phyloP scores from a whole-genome alignment of 2,113 vertebrate genomes.

The Numida meleagris region DNA sequence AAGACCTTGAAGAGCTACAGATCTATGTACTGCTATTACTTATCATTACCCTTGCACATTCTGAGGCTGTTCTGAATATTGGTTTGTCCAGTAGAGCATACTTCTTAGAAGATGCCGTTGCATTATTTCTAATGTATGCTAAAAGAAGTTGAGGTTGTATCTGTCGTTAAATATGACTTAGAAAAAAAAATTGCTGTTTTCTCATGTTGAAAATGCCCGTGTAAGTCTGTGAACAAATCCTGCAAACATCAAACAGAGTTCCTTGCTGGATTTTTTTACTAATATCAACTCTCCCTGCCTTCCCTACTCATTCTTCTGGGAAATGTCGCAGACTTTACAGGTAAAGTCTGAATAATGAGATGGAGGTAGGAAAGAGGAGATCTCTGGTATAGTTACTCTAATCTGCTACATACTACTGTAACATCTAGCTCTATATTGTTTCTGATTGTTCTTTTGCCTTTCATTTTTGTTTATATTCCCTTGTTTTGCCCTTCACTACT shows the following conservation, averaged over 20 bases:
- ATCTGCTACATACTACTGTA: background rate
- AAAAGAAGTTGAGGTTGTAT: background rate
- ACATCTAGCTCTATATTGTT: background rate
- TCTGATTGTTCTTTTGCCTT: background rate
- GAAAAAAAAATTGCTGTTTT: background rate
- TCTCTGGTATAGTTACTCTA: background rate
- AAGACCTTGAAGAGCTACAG: background rate
- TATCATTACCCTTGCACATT: constrained; percentile 46
- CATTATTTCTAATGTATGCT: background rate
- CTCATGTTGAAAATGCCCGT: background rate
- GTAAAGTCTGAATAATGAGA: background rate
- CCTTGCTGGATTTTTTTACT: background rate
- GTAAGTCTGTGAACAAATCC: background rate
- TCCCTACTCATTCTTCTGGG: background rate
- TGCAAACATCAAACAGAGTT: background rate
- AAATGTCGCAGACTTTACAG: background rate
- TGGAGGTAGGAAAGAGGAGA: background rate
- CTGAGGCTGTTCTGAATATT: constrained; percentile 57
- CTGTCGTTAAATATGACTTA: background rate
- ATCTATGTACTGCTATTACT: background rate
- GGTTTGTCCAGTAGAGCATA: constrained; percentile 42
- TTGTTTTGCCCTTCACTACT: background rate
- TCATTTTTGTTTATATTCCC: background rate
- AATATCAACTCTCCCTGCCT: background rate
- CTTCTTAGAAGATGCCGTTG: constrained; percentile 29